These are phyloP conservation scores for Tinea trinotella DNA, from an alignment of 2,888 invertebrate species.

Conservation along the genomic window DNA sequence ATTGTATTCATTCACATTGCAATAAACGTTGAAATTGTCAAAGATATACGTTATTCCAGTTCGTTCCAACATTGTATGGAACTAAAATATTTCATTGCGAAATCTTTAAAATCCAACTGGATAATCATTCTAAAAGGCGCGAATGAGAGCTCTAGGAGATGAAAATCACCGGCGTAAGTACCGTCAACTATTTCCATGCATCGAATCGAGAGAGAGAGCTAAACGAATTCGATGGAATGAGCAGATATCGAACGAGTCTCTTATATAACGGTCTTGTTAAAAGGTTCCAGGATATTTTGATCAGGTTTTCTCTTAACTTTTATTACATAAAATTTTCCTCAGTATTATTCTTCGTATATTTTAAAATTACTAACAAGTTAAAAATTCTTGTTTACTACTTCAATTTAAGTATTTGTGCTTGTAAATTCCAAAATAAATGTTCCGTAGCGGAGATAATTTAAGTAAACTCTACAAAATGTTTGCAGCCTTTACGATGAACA, in stretches of 20 bases:
- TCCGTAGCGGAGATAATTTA: neutral
- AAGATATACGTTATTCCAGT: too few species aligned
- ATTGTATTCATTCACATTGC: too few species aligned
- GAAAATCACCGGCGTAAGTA: conserved; percentile 4
- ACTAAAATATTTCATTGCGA: too few species aligned
- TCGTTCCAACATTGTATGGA: too few species aligned
- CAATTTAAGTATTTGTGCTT: neutral
- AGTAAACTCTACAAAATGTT: neutral
- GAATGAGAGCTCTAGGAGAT: neutral
- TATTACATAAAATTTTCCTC: neutral
- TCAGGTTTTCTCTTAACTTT: conserved; percentile 6
- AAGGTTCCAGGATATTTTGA: conserved; percentile 12
- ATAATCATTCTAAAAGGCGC: conserved; percentile 6
- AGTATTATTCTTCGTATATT: too few species aligned
- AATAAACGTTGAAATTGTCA: too few species aligned
- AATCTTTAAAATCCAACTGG: neutral
- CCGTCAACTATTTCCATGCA: conserved; percentile 6
- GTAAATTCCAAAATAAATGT: neutral
- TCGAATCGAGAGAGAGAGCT: conserved; percentile 10
- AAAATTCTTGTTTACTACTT: neutral
- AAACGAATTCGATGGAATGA: conserved; percentile 10
- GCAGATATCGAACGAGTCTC: neutral
- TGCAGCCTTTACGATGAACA: neutral
- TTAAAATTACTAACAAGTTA: neutral
- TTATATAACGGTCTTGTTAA: conserved; percentile 12